Percentiles rank a stretch among this genome's conserved stretches.
phyloP scores from a whole-genome alignment of 2,797 vertebrate genomes.

The Ctenopoma multispine region DNA sequence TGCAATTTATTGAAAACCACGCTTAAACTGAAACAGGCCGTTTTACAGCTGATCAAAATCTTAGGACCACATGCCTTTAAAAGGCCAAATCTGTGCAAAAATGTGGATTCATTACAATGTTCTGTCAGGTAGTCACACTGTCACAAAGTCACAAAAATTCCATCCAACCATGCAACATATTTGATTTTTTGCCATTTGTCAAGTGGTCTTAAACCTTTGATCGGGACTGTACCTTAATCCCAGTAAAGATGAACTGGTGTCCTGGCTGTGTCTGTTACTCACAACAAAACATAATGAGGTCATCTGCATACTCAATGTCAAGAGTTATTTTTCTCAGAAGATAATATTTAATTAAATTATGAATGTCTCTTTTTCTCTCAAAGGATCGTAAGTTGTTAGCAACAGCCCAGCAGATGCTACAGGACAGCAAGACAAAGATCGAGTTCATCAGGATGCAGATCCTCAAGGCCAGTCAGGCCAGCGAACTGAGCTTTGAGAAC shows the following conservation, averaged over 20 bases:
- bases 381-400: conserved; percentile 97
- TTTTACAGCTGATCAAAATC: too few relatives aligned
- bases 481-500: conserved; percentile 94
- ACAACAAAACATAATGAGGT: conserved; percentile 34
- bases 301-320: background rate
- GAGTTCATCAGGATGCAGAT: conserved; percentile 99
- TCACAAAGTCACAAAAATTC: too few relatives aligned
- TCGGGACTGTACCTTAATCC: too few relatives aligned
- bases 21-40: too few relatives aligned
- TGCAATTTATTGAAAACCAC: too few relatives aligned
- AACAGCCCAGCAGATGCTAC: conserved; percentile 97
- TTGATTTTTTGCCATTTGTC: too few relatives aligned
- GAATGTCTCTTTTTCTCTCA: conserved; percentile 40
- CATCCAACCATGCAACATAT: too few relatives aligned
- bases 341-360: background rate
- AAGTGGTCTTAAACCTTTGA: too few relatives aligned
- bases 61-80: too few relatives aligned
- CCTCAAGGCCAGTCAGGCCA: conserved; percentile 97
- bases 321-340: conserved; percentile 6
- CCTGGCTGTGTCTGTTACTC: conserved; percentile 29
- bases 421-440: conserved; percentile 99
- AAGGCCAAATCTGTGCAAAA: too few relatives aligned
- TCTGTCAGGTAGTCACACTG: too few relatives aligned
- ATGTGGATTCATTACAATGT: too few relatives aligned
- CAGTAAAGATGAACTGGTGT: conserved; percentile 60